These are phyloP conservation scores for Orcinus orca DNA, from an alignment of 2,113 vertebrate genomes.

Conservation along the genomic window DNA sequence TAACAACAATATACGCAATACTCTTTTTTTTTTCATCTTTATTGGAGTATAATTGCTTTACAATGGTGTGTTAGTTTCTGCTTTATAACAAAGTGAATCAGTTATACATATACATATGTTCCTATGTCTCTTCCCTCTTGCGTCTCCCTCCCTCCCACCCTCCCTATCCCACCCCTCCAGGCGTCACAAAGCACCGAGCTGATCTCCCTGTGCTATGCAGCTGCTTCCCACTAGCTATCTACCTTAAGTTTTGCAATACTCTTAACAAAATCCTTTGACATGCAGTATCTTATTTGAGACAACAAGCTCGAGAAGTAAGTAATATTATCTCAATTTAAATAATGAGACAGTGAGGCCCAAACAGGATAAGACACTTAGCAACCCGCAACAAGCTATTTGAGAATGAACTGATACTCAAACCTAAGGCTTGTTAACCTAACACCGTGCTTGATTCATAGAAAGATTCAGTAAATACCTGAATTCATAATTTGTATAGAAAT, in stretches of 20 bases:
- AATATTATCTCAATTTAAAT: conserved; percentile 1
- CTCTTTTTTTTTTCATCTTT: background rate
- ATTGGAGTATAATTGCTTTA: too few relatives aligned
- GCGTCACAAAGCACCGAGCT: too few relatives aligned
- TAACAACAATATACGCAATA: background rate
- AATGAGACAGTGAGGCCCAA: background rate
- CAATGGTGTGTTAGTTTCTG: too few relatives aligned
- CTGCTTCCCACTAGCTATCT: too few relatives aligned
- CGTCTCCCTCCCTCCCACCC: too few relatives aligned
- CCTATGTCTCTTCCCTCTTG: too few relatives aligned
- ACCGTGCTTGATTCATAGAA: background rate
- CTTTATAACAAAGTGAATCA: too few relatives aligned
- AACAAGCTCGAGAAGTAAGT: background rate
- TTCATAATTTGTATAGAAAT: background rate
- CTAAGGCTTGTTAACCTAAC: background rate
- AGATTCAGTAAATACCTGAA: background rate
- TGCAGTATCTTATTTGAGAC: background rate
- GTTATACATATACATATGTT: too few relatives aligned
- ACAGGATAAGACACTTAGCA: background rate
- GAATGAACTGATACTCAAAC: background rate
- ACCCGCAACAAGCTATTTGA: background rate
- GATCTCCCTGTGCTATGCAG: too few relatives aligned
- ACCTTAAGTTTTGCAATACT: background rate
- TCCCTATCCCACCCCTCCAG: too few relatives aligned
- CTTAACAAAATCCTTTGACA: background rate